Conservation (phyloP, 2,797 vertebrate species). For the Hephaestus fuliginosus region DNA sequence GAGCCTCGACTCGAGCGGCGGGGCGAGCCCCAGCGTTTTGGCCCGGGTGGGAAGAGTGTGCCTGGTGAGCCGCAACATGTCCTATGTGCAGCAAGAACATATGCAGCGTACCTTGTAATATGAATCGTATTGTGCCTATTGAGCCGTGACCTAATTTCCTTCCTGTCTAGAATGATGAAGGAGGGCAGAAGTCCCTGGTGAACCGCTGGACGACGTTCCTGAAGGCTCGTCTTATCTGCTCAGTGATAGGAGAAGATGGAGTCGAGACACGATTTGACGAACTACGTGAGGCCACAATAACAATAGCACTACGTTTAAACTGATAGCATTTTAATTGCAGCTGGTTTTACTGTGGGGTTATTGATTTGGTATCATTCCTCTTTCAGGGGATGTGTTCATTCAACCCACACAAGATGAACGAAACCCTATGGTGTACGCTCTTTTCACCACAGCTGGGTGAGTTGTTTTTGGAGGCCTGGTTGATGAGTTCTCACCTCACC, state of each 20-base stretch:
- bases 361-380: slow-evolving; percentile 55
- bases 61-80: slow-evolving; percentile 81
- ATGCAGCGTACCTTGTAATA: slow-evolving; percentile 13
- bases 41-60: slow-evolving; percentile 89
- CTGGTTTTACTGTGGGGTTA: slow-evolving; percentile 21
- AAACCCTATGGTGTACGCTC: slow-evolving; percentile 88
- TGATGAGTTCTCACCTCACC: slow-evolving; percentile 19
- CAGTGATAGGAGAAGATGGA: slow-evolving; percentile 88
- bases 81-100: neutral
- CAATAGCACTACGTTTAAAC: slow-evolving; percentile 2
- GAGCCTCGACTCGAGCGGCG: slow-evolving; percentile 84
- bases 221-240: slow-evolving; percentile 94
- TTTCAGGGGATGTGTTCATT: slow-evolving; percentile 87
- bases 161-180: slow-evolving; percentile 90
- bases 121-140: neutral
- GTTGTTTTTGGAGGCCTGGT: slow-evolving; percentile 25
- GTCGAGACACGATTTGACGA: slow-evolving; percentile 91
- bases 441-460: slow-evolving; percentile 91
- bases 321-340: slow-evolving; percentile 31
- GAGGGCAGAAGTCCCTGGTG: slow-evolving; percentile 92
- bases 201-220: slow-evolving; percentile 97
- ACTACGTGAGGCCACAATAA: slow-evolving; percentile 83
- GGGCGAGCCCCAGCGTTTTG: slow-evolving; percentile 83
- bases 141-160: slow-evolving; percentile 43
- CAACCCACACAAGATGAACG: slow-evolving; percentile 88